Conservation (phyloP, 2,888 invertebrate species). For the Stenolophus ochropezus region DNA sequence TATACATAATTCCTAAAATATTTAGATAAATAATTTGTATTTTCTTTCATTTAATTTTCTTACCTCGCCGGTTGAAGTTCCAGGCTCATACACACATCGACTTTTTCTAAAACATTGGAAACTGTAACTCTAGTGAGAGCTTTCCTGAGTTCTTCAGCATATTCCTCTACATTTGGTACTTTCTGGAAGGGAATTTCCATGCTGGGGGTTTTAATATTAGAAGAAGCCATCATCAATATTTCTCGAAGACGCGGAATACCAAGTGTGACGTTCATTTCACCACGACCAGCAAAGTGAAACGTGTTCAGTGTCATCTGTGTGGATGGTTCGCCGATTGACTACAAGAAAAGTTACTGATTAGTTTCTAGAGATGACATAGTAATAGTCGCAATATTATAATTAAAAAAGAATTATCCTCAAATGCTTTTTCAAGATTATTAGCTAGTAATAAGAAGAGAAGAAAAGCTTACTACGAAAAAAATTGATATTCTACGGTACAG, state of each 20-base stretch:
- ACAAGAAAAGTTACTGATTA: slow-evolving; percentile 61
- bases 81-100: slow-evolving; percentile 76
- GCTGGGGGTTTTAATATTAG: slow-evolving; percentile 95
- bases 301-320: slow-evolving; percentile 99
- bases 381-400: no score
- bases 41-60: neutral
- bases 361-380: no score
- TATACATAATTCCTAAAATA: slow-evolving; percentile 76
- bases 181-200: slow-evolving; percentile 92
- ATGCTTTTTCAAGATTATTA: no score
- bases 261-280: slow-evolving; percentile 99
- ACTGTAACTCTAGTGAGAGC: slow-evolving; percentile 87
- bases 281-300: slow-evolving; percentile 99
- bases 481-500: no score
- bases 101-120: slow-evolving; percentile 84
- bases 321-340: slow-evolving; percentile 98
- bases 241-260: slow-evolving; percentile 98
- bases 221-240: slow-evolving; percentile 96
- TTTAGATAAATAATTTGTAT: slow-evolving; percentile 21
- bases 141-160: slow-evolving; percentile 82
- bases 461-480: no score
- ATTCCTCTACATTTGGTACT: slow-evolving; percentile 73
- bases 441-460: no score
- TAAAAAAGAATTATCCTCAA: no score
- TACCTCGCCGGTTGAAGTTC: slow-evolving; percentile 1